Evolutionary conservation across 2,888 invertebrate genomes (phyloP), one percentile per base, ranked within the genome.

Genomic region (Taphrorychus bicolor): DNA sequence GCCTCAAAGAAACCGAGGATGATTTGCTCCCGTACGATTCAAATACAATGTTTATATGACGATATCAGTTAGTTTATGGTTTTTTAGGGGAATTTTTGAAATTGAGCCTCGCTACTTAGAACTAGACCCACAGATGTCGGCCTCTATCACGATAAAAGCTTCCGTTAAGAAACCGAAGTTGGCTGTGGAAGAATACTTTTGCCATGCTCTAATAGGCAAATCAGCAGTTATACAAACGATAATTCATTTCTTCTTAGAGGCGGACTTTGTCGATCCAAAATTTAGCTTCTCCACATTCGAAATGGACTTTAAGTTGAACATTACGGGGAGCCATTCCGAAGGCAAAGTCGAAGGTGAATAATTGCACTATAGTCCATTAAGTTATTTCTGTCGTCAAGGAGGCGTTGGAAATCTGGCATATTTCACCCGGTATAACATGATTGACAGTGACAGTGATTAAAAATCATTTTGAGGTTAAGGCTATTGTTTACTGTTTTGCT

Each of bases 201-300:
- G 88, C 68, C 83, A 86, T 54, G 87, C 86, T 11, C 82, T 84
- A 49, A 83, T 86, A 2, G 86, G 86, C 52, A 85, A 85, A 3
- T 82, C 84, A 3, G 84, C 84, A 58, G 86, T 85, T 76, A 85
- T 86, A 52, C 84, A 85, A 72, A 73, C 86, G 45, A 78, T 88
- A 41, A 77, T 86, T 21, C 82, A 82, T 53, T 85, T 86, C 71
- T 80, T 79, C 67, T 79, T 89, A 54, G 78, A 77, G 40, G 87
- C 86, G 0, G 85, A 84, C 65, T 88, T 89, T 75, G 84, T 87
- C 0, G 86, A 87, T 72, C 89, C 89, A 0, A 82, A 83, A 74
- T 81, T 89, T 52, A 80, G 83, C 68, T 77, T 88, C 23, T 85
- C 85, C 9, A 83, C 86, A 48, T 74, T 76, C 3, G 75, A 83